Evolutionary conservation across 37 sponge, comb jelly and placozoan genomes (phyloP), one percentile per base, ranked within the genome.

Genomic region (Cladorhizidae sp.): DNA sequence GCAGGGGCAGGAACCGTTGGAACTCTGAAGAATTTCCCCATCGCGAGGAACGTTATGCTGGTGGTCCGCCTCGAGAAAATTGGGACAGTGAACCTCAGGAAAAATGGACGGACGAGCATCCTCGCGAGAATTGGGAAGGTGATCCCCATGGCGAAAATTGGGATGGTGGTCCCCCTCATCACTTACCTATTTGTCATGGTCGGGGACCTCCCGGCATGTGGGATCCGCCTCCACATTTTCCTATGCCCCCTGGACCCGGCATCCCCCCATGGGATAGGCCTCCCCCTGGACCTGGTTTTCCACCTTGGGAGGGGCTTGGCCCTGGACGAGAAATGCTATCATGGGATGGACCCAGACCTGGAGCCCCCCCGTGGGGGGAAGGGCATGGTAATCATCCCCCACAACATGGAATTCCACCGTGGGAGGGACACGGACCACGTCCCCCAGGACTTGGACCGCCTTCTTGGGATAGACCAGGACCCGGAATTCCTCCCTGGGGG

Each of bases 191-290:
- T 5, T 73, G 67, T 63, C 82, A 6, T 72, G 82, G 36, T 2
- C 52, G 32, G 9, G 36, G 31, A 33, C 62, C 29, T 40, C 82
- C 64, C 17, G 61, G 37, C 42, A 75, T 75, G 29, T 33, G 84
- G 42, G 52, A 42, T 40, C 80, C 78, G 51, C 54, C 73, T 20
- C 74, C 57, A 18, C 71, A 57, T 0, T 45, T 56, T n/a, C 72
- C 67, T n/a, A 85, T 77, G 18, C 85, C 77, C 18, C 73, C 76
- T 59, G 72, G 49, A 36, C 20, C n/a, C n/a, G n/a, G n/a, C 52
- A 9, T 40, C 74, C 65, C 35, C 79, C 69, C 40, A 72, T 73
- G 20, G 79, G 74, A 21, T 45, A 45, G 57, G n/a, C 82, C 80
- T 5, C 69, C 81, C n/a, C 67, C 63, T 26, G 82, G n/a, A n/a